Conservation (phyloP, 2,797 vertebrate species). For the Austrolebias charrua region DNA sequence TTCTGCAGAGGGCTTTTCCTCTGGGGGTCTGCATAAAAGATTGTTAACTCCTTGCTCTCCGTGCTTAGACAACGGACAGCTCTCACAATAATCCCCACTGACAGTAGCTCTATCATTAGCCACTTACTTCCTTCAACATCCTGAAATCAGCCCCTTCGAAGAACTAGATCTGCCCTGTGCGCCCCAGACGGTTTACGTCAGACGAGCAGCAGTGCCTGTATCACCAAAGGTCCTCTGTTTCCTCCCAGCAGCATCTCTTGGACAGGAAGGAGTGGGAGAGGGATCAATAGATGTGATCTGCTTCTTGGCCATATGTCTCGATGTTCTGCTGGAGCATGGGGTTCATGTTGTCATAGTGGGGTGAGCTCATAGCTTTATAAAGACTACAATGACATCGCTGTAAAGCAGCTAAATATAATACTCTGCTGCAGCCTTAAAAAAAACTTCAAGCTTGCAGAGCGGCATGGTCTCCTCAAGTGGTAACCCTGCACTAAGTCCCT, state of each 20-base stretch:
- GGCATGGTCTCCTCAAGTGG: conserved; percentile 51
- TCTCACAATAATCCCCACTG: conserved; percentile 26
- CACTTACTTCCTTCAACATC: conserved; percentile 61
- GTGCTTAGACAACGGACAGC: conserved; percentile 23
- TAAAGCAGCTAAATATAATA: conserved; percentile 83
- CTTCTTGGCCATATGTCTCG: conserved; percentile 73
- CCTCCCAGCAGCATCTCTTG: conserved; percentile 67
- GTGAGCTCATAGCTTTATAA: conserved; percentile 85
- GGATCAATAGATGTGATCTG: conserved; percentile 84
- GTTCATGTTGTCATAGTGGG: conserved; percentile 80
- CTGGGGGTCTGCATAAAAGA: conserved; percentile 52
- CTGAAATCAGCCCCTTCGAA: conserved; percentile 64
- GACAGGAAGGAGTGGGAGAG: conserved; percentile 75
- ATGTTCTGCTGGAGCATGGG: conserved; percentile 65
- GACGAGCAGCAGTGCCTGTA: conserved; percentile 66
- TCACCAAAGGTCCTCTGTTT: conserved; percentile 63
- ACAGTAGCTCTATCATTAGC: conserved; percentile 50
- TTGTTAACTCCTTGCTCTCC: conserved; percentile 67
- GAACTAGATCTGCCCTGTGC: conserved; percentile 70
- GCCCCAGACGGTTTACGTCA: conserved; percentile 76
- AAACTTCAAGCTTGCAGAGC: conserved; percentile 63
- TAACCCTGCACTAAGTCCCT: conserved; percentile 74
- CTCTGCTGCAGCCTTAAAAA: conserved; percentile 75
- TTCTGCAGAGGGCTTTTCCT: conserved; percentile 69
- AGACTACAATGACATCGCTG: conserved; percentile 76